Evolutionary conservation across 2,888 invertebrate genomes (phyloP).

Genomic region (Pegoplata infirma): DNA sequence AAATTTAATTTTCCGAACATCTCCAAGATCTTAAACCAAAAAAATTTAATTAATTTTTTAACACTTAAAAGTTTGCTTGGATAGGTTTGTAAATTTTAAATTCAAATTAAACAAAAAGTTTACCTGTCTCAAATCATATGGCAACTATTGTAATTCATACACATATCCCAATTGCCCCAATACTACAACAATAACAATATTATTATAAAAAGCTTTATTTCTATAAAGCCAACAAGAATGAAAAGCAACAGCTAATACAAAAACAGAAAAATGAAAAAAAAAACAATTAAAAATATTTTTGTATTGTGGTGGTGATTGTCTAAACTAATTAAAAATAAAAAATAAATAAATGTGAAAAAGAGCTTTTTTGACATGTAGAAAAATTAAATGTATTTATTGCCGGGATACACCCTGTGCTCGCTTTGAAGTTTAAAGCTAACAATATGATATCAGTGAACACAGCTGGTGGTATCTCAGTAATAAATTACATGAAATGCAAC

Average conservation of each 20-base stretch:
- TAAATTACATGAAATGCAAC: conserved; percentile 77
- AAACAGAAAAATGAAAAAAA: no score
- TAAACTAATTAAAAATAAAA: conserved; percentile 43
- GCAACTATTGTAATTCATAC: neutral
- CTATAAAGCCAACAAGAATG: neutral
- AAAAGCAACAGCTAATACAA: neutral
- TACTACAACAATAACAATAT: neutral
- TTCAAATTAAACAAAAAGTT: neutral
- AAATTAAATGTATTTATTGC: conserved; percentile 80
- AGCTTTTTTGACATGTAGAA: conserved; percentile 21
- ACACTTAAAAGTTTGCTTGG: no score
- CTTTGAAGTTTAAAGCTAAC: conserved; percentile 81
- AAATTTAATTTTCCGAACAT: no score
- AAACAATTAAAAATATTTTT: neutral
- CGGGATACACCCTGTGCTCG: conserved; percentile 99
- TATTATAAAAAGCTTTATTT: neutral
- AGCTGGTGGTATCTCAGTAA: conserved; percentile 99
- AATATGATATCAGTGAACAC: conserved; percentile 88
- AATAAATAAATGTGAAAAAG: conserved; percentile 21
- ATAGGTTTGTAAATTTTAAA: no score
- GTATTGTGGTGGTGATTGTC: conserved; percentile 47
- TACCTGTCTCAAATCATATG: neutral
- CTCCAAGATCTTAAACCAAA: no score
- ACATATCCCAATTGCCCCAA: neutral
- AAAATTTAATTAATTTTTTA: no score